Evolutionary conservation across 2,888 invertebrate genomes (phyloP).

Genomic region (Phalera bucephala): DNA sequence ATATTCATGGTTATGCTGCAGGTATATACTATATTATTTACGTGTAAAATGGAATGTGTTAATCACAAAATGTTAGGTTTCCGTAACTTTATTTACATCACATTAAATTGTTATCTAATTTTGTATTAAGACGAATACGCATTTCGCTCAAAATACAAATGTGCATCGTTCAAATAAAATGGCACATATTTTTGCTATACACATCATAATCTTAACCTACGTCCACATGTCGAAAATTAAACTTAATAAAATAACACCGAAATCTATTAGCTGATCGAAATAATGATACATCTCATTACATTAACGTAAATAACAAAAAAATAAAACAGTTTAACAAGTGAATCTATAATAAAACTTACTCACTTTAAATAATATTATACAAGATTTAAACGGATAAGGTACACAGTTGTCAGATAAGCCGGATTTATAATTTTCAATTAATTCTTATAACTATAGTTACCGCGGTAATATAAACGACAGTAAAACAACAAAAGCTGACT

Average conservation of each 20-base stretch:
- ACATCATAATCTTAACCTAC: constrained; percentile 33
- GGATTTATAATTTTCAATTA: constrained; percentile 29
- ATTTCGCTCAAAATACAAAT: constrained; percentile 34
- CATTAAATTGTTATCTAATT: constrained; percentile 15
- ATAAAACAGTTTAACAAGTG: constrained; percentile 1
- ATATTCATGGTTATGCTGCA: no score
- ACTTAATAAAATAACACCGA: constrained; percentile 4
- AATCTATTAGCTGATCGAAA: background rate
- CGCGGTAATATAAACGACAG: constrained; percentile 10
- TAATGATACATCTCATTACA: background rate
- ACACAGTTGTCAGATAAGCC: constrained; percentile 31
- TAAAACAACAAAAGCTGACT: constrained; percentile 30
- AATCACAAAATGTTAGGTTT: constrained; percentile 53
- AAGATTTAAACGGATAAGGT: constrained; percentile 32
- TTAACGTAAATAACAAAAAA: background rate
- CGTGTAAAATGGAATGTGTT: constrained; percentile 57
- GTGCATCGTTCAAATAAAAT: constrained; percentile 62
- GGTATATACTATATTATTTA: no score
- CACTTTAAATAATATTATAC: constrained; percentile 19
- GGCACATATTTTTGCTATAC: constrained; percentile 73
- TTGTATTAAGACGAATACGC: constrained; percentile 25
- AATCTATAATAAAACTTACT: constrained; percentile 11
- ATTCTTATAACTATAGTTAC: constrained; percentile 23
- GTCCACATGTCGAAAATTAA: constrained; percentile 23
- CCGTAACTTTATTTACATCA: constrained; percentile 30